These are phyloP conservation scores for Chirona hameri DNA, from an alignment of 2,888 invertebrate species.

Conservation along the genomic window DNA sequence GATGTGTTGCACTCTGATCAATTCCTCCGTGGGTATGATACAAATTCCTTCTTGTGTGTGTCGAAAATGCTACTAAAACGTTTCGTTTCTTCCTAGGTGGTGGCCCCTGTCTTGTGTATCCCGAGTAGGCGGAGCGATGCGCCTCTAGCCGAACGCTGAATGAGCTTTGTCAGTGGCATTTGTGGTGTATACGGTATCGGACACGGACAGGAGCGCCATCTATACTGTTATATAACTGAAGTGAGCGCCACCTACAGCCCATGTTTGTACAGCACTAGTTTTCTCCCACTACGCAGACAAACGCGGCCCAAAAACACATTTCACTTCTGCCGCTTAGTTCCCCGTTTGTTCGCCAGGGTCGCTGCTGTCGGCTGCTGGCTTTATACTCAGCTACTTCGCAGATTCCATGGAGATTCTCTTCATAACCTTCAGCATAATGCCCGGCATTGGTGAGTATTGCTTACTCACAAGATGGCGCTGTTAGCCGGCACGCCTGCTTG, in stretches of 20 bases:
- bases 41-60: no score
- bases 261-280: background rate
- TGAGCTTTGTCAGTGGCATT: no score
- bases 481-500: no score
- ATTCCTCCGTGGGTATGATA: no score
- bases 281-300: background rate
- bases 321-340: background rate
- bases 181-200: background rate
- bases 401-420: constrained; percentile 72
- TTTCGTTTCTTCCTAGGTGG: no score
- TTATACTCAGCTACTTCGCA: constrained; percentile 68
- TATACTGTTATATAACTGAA: background rate
- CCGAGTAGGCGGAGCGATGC: no score
- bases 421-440: constrained; percentile 65
- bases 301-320: background rate
- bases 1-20: no score
- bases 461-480: no score
- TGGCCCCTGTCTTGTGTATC: no score
- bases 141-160: no score
- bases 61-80: no score
- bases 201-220: background rate
- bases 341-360: constrained; percentile 68
- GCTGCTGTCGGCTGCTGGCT: constrained; percentile 68
- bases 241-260: background rate
- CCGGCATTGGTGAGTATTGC: constrained; percentile 3